phyloP scores from a whole-genome alignment of 2,113 vertebrate species.

The Nesoenas mayeri region DNA sequence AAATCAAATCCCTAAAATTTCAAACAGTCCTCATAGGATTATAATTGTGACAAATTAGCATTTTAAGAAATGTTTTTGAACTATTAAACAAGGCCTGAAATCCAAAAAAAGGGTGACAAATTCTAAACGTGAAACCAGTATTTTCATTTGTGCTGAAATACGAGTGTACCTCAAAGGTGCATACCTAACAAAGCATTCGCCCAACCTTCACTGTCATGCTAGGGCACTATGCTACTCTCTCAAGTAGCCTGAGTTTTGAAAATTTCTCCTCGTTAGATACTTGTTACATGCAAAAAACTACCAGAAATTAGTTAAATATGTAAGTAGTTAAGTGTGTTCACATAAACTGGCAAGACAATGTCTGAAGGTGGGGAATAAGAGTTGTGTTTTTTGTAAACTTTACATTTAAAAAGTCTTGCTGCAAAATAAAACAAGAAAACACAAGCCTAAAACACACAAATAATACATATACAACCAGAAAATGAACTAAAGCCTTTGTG shows the following conservation, averaged over 20 bases:
- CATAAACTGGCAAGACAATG: neutral
- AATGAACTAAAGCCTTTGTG: neutral
- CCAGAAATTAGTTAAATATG: neutral
- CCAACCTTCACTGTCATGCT: neutral
- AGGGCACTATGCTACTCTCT: neutral
- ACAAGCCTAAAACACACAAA: neutral
- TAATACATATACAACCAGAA: neutral
- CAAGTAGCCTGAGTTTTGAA: neutral
- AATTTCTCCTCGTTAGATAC: neutral
- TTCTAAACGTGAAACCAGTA: neutral
- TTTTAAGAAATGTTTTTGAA: neutral
- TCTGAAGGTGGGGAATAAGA: neutral
- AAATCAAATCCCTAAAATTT: neutral
- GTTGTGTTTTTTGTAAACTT: neutral
- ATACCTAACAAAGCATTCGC: neutral
- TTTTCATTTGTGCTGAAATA: neutral
- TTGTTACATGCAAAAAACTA: neutral
- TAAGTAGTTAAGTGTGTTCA: neutral
- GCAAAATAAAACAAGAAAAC: neutral
- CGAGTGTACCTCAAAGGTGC: neutral
- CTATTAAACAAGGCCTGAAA: neutral
- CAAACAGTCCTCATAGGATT: neutral
- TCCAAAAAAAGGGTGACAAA: neutral
- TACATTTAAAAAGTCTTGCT: neutral
- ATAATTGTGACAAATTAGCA: neutral